Percentiles rank a stretch among this genome's conserved stretches.
Conservation (phyloP, 2,888 invertebrate genomes). For the Saturnia japonica region DNA sequence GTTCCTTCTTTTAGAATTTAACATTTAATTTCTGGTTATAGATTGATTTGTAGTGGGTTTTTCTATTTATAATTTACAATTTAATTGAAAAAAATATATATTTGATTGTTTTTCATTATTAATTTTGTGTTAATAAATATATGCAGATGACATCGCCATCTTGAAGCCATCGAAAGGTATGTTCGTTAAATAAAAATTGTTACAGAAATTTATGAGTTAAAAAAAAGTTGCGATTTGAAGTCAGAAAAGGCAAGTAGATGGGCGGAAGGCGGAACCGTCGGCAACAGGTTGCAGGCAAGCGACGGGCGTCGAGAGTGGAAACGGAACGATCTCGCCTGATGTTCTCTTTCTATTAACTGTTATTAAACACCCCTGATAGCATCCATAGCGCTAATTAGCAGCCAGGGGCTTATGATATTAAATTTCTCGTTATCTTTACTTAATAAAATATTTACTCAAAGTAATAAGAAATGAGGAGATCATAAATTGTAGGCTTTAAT, state of each 20-base stretch:
- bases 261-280: conserved; percentile 80
- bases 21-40: conserved; percentile 46
- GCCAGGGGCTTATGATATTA: conserved; percentile 59
- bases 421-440: conserved; percentile 53
- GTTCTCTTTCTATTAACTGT: conserved; percentile 66
- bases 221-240: conserved; percentile 24
- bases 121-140: conserved; percentile 33
- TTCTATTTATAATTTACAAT: conserved; percentile 52
- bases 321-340: conserved; percentile 51
- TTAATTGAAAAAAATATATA: conserved; percentile 28
- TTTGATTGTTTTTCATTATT: conserved; percentile 19
- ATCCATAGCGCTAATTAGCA: conserved; percentile 63
- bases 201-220: conserved; percentile 20
- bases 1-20: conserved; percentile 57
- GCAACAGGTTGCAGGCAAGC: conserved; percentile 73
- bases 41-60: conserved; percentile 62
- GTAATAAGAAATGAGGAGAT: conserved; percentile 41
- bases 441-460: conserved; percentile 49
- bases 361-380: conserved; percentile 66
- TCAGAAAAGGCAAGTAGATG: conserved; percentile 53
- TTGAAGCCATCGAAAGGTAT: conserved; percentile 26
- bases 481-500: conserved; percentile 33
- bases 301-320: conserved; percentile 51
- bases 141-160: conserved; percentile 16
- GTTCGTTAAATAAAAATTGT: conserved; percentile 25